Base-by-base conservation (phyloP, 2,797 vertebrate species). In the Myripristis murdjan region DNA sequence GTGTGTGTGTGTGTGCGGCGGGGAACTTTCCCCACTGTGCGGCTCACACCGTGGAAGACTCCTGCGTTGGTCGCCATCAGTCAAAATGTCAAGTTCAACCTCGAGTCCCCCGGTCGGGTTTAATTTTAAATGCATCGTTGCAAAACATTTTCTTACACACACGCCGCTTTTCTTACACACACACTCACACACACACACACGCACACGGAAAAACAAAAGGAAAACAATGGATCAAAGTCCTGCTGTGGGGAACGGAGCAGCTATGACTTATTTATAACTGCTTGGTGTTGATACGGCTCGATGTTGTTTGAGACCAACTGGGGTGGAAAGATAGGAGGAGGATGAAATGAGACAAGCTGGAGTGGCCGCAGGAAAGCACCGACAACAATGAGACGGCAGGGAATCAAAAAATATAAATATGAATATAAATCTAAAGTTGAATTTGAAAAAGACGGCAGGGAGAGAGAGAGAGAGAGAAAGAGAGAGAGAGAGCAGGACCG, bases 271-370 rank as follows among this genome's bases (percentile, higher is more conserved):
- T 75, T 64, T 53, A 39, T 55, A 20, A 49, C 16, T 15, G n/a
- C 18, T 53, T 23, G 47, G 9, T 49, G 23, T 18, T 5, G 31
- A 16, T 49, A 15, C 5, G 1, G 22, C 14, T 53, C 48, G 0
- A 2, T 14, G 20, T 49, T 39, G 33, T 69, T 58, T 58, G 28
- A 52, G 22, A 57, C 1, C 5, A 28, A 22, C 48, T 60, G 10
- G 2, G 15, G 18, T 6, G 61, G 16, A 43, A 49, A 70, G 70
- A 41, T 37, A 23, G 15, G 5, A 26, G n/a, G 24, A 58, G 58
- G 39, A 63, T 67, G 23, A 64, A 68, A 68, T 62, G 43, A 73
- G 37, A 57, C 12, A 41, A 1, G 5, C 12, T 2, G 11, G 54
- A 5, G 6, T 28, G 26, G 16, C 6, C 26, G 0, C 39, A 55